Conservation (phyloP, 1,140 invertebrate genomes). For the Hesperophylax magnus region DNA sequence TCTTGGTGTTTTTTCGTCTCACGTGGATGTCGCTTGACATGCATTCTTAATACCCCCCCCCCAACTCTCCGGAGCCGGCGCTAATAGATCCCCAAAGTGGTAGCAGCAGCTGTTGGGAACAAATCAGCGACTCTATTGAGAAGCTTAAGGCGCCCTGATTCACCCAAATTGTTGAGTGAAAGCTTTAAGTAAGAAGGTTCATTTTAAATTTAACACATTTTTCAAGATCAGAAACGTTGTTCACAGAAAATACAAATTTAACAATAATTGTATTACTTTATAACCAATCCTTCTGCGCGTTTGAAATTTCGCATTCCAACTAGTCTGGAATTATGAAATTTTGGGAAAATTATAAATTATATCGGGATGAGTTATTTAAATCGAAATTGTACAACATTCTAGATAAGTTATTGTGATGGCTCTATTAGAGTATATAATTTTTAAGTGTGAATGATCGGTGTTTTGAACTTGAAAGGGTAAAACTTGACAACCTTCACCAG, state of each 20-base stretch:
- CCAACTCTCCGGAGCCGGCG: not conserved
- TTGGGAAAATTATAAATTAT: no score
- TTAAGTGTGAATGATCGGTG: no score
- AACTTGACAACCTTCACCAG: no score
- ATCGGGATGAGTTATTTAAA: no score
- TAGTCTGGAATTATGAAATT: no score
- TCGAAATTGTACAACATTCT: no score
- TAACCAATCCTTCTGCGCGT: no score
- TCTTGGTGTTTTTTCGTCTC: not conserved
- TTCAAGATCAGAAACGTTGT: not conserved
- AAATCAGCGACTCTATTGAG: conserved; percentile 28
- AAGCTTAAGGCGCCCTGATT: not conserved
- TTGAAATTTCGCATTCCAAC: no score
- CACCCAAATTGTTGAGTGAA: conserved; percentile 16
- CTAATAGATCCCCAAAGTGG: conserved; percentile 20
- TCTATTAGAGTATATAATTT: no score
- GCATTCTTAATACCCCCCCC: conserved; percentile 25
- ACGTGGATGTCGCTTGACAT: conserved; percentile 22
- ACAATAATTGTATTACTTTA: no score
- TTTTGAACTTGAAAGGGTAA: no score
- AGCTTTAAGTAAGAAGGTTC: not conserved
- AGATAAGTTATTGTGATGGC: no score
- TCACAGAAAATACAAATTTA: not conserved
- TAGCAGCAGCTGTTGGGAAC: conserved; percentile 23
- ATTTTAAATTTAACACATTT: conserved; percentile 15